Evolutionary conservation across 1,140 invertebrate species (phyloP).

Genomic region (Kradibia gibbosae): DNA sequence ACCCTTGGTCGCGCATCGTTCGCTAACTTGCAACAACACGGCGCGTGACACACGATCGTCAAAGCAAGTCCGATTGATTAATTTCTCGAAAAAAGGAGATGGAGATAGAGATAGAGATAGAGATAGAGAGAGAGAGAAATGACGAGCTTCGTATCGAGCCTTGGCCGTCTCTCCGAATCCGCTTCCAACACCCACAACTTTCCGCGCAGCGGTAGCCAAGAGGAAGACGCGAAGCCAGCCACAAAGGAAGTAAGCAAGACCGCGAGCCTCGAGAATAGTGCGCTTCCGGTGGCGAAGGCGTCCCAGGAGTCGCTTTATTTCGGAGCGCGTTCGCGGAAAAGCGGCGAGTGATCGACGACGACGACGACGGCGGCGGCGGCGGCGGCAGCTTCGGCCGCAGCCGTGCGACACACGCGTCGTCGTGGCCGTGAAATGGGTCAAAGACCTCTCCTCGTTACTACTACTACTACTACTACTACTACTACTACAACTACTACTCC

Average conservation of each 20-base stretch:
- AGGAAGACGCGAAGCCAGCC: too few relatives aligned
- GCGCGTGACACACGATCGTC: too few relatives aligned
- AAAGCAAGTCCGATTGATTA: background rate
- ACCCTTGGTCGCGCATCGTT: background rate
- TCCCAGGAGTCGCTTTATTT: background rate
- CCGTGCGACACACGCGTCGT: slow-evolving; percentile 23
- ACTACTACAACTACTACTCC: background rate
- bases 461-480: background rate
- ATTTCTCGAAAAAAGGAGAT: background rate
- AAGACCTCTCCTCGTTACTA: slow-evolving; percentile 45
- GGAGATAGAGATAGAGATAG: too few relatives aligned
- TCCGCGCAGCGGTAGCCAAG: too few relatives aligned
- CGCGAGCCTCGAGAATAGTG: too few relatives aligned
- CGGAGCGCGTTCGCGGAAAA: too few relatives aligned
- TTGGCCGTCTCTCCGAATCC: too few relatives aligned
- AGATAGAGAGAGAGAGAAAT: too few relatives aligned
- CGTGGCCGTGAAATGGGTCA: slow-evolving; percentile 58
- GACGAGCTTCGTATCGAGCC: too few relatives aligned
- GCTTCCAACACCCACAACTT: too few relatives aligned
- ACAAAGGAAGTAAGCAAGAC: too few relatives aligned
- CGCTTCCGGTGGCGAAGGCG: background rate
- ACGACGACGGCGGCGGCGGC: background rate
- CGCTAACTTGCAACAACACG: background rate
- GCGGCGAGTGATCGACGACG: background rate
- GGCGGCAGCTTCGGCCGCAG: background rate